Percentiles rank a stretch among this genome's conserved stretches.
phyloP scores from a whole-genome alignment of 2,113 vertebrate species.

The Trematocara zebra region DNA sequence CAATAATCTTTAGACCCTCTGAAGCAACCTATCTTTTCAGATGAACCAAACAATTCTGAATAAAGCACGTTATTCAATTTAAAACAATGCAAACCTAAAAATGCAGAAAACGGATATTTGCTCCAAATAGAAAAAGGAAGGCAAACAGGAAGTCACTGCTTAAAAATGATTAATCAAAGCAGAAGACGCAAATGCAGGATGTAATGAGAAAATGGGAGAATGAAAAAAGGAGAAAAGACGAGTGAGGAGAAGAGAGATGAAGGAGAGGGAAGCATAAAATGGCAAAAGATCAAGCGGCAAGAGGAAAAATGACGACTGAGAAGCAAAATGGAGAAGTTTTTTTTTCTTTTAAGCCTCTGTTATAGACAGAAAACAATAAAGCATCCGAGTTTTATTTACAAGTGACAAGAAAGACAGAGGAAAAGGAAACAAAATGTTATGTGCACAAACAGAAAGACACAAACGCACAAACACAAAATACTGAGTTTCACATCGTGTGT shows the following conservation, averaged over 20 bases:
- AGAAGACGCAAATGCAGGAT: not conserved
- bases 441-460: not conserved
- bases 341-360: not conserved
- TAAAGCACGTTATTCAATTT: not conserved
- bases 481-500: not conserved
- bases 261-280: not conserved
- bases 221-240: not conserved
- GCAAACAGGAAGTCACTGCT: not conserved
- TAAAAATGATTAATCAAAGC: not conserved
- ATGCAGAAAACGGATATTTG: not conserved
- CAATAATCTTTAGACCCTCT: not conserved
- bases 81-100: not conserved
- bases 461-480: not conserved
- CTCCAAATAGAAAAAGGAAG: not conserved
- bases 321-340: not conserved
- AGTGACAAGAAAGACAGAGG: not conserved
- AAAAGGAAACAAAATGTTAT: fast-evolving
- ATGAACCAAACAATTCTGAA: not conserved
- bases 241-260: not conserved
- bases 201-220: not conserved
- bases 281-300: not conserved
- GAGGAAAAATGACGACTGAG: not conserved
- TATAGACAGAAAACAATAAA: not conserved
- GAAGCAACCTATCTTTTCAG: not conserved
- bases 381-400: not conserved